Conservation (phyloP, 2,888 invertebrate genomes). For the Tineola bisselliella region DNA sequence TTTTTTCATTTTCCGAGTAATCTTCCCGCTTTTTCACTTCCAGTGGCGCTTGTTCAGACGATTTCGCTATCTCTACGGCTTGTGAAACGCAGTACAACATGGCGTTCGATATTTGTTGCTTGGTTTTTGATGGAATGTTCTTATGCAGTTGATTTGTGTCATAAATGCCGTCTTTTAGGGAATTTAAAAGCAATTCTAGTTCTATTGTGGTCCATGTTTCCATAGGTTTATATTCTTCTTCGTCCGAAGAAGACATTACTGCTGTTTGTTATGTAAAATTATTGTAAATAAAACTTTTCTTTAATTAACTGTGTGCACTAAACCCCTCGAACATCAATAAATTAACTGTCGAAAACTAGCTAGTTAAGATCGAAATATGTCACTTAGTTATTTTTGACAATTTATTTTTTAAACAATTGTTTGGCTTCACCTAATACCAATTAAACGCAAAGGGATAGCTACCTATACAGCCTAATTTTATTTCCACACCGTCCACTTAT, state of each 20-base stretch:
- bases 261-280: too few relatives aligned
- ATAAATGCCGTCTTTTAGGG: background rate
- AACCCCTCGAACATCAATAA: too few relatives aligned
- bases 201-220: background rate
- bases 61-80: background rate
- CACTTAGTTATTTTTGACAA: too few relatives aligned
- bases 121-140: background rate
- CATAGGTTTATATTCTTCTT: background rate
- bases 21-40: background rate
- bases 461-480: too few relatives aligned
- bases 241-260: background rate
- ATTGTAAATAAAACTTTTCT: too few relatives aligned
- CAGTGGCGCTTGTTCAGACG: background rate
- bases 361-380: too few relatives aligned
- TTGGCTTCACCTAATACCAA: too few relatives aligned
- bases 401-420: too few relatives aligned
- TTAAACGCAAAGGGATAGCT: too few relatives aligned
- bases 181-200: background rate
- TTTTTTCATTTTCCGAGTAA: background rate
- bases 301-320: too few relatives aligned
- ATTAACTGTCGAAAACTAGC: too few relatives aligned
- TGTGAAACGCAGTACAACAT: background rate
- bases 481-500: too few relatives aligned
- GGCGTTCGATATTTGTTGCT: background rate
- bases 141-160: background rate